Evolutionary conservation across 92 coral and sea anemone genomes (phyloP).

Genomic region (Bergia puertoricense): DNA sequence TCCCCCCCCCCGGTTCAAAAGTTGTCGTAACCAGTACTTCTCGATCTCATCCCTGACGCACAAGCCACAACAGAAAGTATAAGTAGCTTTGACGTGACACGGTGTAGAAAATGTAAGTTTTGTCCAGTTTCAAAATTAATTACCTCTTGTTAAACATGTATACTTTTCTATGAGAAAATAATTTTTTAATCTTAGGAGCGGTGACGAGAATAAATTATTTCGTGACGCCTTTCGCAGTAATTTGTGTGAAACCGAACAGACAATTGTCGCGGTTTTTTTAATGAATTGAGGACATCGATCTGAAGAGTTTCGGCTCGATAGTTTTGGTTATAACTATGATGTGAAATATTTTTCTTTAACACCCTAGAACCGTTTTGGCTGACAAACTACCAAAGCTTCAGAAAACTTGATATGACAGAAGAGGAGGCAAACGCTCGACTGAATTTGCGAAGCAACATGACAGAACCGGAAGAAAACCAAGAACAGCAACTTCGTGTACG

Average conservation of each 20-base stretch:
- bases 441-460: background rate
- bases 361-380: background rate
- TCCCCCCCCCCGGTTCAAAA: background rate
- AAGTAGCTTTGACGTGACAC: background rate
- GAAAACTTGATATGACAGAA: conserved; percentile 32
- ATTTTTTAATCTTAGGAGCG: background rate
- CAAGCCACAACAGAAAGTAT: background rate
- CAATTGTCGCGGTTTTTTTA: background rate
- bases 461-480: conserved; percentile 22
- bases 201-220: background rate
- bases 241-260: background rate
- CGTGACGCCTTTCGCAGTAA: background rate
- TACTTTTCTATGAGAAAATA: background rate
- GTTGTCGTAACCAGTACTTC: background rate
- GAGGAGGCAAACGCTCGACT: conserved; percentile 1
- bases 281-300: background rate
- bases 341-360: background rate
- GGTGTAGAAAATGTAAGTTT: background rate
- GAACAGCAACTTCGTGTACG: conserved; percentile 16
- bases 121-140: background rate
- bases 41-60: background rate
- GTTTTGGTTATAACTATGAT: background rate
- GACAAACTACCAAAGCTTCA: background rate
- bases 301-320: background rate
- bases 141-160: background rate